phyloP scores from a whole-genome alignment of 2,797 vertebrate genomes.

The Cuculus canorus region DNA sequence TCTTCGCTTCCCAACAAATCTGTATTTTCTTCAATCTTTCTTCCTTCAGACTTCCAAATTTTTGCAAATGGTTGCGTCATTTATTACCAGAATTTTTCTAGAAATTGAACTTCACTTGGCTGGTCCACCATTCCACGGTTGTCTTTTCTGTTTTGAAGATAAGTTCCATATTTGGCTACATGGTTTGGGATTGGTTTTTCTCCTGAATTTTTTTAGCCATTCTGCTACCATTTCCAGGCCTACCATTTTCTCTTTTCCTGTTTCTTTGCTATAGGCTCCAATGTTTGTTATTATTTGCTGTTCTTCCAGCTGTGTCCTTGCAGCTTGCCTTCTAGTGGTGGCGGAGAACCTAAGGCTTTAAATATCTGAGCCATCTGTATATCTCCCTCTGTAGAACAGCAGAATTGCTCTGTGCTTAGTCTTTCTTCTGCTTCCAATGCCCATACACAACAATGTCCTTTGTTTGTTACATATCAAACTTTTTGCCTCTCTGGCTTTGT shows the following conservation, averaged over 20 bases:
- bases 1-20: not conserved
- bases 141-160: not conserved
- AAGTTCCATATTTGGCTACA: not conserved
- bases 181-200: not conserved
- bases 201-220: not conserved
- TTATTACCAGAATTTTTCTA: not conserved
- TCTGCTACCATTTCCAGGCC: not conserved
- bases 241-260: not conserved
- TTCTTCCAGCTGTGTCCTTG: not conserved
- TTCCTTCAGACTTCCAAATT: not conserved
- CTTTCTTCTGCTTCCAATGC: not conserved
- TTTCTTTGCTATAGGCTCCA: not conserved
- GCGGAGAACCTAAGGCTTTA: not conserved
- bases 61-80: not conserved
- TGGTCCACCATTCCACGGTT: not conserved
- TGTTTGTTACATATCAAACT: not conserved
- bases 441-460: not conserved
- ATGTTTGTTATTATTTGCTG: not conserved
- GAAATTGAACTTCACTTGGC: not conserved
- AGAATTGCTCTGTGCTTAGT: not conserved
- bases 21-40: not conserved
- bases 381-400: not conserved
- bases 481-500: not conserved
- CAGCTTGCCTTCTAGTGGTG: not conserved
- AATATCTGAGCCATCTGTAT: not conserved